phyloP scores from a whole-genome alignment of 2,888 invertebrate genomes.

The Cyaniris semiargus region DNA sequence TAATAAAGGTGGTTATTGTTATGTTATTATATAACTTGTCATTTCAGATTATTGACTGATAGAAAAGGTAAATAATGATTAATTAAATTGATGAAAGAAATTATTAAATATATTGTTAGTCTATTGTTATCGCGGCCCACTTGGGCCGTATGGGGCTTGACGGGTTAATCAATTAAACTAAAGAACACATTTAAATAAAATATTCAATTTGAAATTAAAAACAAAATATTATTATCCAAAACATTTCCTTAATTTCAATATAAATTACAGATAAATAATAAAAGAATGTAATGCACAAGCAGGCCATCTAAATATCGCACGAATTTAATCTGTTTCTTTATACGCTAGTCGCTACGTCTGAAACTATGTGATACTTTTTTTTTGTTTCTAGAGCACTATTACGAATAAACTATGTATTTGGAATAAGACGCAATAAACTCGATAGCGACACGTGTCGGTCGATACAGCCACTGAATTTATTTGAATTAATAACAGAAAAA shows the following conservation, averaged over 20 bases:
- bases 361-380: neutral
- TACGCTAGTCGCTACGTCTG: neutral
- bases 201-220: neutral
- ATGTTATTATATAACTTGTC: too few relatives aligned
- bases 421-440: slow-evolving; percentile 26
- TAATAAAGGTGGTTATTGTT: neutral
- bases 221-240: too few relatives aligned
- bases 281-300: neutral
- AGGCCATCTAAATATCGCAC: neutral
- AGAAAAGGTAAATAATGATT: neutral
- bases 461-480: slow-evolving; percentile 2
- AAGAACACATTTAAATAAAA: neutral
- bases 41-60: neutral
- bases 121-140: too few relatives aligned
- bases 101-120: too few relatives aligned
- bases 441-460: slow-evolving; percentile 19
- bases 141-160: too few relatives aligned
- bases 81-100: too few relatives aligned
- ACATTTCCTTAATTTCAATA: too few relatives aligned
- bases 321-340: neutral
- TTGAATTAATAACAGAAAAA: neutral
- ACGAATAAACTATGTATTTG: slow-evolving; percentile 13
- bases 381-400: slow-evolving; percentile 8
- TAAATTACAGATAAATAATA: too few relatives aligned
- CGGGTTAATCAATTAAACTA: neutral